Conservation (phyloP, 2,113 vertebrate genomes). For the Tupaia tana region DNA sequence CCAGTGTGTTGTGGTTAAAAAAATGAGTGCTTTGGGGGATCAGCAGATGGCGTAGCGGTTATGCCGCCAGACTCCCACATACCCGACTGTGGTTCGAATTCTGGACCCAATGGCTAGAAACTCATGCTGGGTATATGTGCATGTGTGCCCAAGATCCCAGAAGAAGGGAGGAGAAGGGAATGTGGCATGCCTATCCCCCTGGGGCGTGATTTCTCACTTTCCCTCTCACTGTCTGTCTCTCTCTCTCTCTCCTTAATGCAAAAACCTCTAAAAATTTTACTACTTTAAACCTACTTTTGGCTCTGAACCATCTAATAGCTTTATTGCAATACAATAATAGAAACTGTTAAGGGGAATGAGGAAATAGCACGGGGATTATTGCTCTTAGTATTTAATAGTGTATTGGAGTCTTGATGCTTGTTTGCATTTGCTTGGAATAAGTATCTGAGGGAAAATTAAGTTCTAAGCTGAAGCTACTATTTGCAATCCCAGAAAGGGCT, state of each 20-base stretch:
- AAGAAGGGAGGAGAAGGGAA: too few species aligned
- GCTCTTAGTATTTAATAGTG: slow-evolving; percentile 31
- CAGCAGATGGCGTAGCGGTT: too few species aligned
- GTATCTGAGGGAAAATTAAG: slow-evolving; percentile 72
- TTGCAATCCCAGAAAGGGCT: slow-evolving; percentile 64
- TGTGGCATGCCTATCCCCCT: too few species aligned
- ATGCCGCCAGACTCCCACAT: too few species aligned
- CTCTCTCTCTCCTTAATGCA: too few species aligned
- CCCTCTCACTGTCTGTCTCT: too few species aligned
- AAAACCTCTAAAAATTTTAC: not conserved
- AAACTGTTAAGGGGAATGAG: slow-evolving; percentile 54
- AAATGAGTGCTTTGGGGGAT: not conserved
- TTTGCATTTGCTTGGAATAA: slow-evolving; percentile 62
- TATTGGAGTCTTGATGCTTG: slow-evolving; percentile 1
- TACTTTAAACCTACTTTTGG: not conserved
- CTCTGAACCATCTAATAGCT: slow-evolving; percentile 50
- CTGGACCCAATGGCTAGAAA: too few species aligned
- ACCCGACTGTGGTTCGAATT: too few species aligned
- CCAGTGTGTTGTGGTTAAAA: not conserved
- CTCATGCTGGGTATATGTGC: too few species aligned
- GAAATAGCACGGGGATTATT: slow-evolving; percentile 27
- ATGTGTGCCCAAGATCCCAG: too few species aligned
- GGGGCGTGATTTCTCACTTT: too few species aligned
- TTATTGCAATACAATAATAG: slow-evolving; percentile 37
- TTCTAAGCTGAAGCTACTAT: slow-evolving; percentile 57